phyloP scores from a whole-genome alignment of 1,140 invertebrate species.

The Drosophila eugracilis region DNA sequence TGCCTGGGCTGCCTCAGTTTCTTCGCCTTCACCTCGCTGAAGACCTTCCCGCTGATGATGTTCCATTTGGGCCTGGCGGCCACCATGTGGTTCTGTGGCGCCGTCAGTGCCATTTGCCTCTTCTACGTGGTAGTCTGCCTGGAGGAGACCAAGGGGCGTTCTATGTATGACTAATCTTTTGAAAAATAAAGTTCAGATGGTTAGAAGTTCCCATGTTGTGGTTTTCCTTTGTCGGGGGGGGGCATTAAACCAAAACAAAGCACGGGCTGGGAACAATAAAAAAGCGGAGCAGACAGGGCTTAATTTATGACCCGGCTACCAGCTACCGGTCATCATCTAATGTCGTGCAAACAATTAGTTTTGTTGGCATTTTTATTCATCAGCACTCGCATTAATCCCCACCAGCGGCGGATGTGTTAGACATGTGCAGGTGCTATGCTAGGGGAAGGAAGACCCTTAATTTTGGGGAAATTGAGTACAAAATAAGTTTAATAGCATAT shows the following conservation, averaged over 20 bases:
- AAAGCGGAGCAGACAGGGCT: conserved; percentile 46
- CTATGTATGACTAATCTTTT: conserved; percentile 58
- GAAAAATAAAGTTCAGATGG: conserved; percentile 20
- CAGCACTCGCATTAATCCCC: conserved; percentile 51
- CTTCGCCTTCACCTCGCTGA: conserved; percentile 68
- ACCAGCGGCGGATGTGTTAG: not conserved
- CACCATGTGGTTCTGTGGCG: conserved; percentile 74
- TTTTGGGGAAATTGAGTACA: too few relatives aligned
- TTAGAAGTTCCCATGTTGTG: not conserved
- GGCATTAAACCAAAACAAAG: conserved; percentile 73
- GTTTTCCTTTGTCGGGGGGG: not conserved
- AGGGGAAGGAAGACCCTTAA: too few relatives aligned
- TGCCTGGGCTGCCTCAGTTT: conserved; percentile 66
- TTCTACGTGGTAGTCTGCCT: conserved; percentile 69
- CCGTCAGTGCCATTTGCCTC: conserved; percentile 52
- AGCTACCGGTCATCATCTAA: conserved; percentile 34
- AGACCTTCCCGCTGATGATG: conserved; percentile 74
- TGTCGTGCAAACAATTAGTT: conserved; percentile 73
- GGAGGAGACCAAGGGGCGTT: conserved; percentile 77
- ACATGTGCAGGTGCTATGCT: not conserved
- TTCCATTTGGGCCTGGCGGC: conserved; percentile 63
- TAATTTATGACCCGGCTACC: conserved; percentile 63
- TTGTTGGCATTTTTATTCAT: conserved; percentile 51
- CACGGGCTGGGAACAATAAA: conserved; percentile 29
- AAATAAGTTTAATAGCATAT: too few relatives aligned